A percentile compares a stretch with the other conserved stretches of the same genome.
Conservation (phyloP, 2,888 invertebrate species). For the Periphyllus acericola region DNA sequence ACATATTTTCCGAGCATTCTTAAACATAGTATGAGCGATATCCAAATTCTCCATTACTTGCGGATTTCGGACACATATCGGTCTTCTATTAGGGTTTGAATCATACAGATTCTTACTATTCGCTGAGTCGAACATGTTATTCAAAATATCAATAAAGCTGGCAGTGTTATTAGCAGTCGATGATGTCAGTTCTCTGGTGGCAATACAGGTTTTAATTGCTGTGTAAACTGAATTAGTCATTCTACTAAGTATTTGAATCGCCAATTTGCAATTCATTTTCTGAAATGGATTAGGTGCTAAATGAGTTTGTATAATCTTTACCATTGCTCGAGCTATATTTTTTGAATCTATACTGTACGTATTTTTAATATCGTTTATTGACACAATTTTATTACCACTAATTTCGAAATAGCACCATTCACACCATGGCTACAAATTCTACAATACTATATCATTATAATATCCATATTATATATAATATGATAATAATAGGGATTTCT, state of each 20-base stretch:
- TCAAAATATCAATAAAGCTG: too few relatives aligned
- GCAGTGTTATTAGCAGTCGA: too few relatives aligned
- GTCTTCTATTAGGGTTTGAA: slow-evolving; percentile 23
- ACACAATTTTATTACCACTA: slow-evolving; percentile 51
- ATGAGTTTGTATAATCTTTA: slow-evolving; percentile 64
- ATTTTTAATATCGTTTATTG: slow-evolving; percentile 63
- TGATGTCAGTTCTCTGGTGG: too few relatives aligned
- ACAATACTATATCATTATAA: too few relatives aligned
- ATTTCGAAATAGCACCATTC: slow-evolving; percentile 63
- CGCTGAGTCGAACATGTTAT: slow-evolving; percentile 13
- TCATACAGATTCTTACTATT: slow-evolving; percentile 21
- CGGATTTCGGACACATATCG: slow-evolving; percentile 63
- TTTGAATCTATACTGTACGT: slow-evolving; percentile 25
- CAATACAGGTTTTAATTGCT: too few relatives aligned
- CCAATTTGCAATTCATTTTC: slow-evolving; percentile 64
- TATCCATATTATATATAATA: too few relatives aligned
- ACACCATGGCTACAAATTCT: too few relatives aligned
- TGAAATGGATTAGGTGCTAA: slow-evolving; percentile 64
- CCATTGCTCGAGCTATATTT: slow-evolving; percentile 63
- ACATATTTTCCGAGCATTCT: too few relatives aligned
- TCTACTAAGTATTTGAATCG: slow-evolving; percentile 65
- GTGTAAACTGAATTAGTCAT: too few relatives aligned
- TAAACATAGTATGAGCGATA: slow-evolving; percentile 5
- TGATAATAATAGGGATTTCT: too few relatives aligned
- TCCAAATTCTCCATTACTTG: neutral